Base-by-base conservation (phyloP, 2,888 invertebrate genomes). In the Xanthia icteritia region DNA sequence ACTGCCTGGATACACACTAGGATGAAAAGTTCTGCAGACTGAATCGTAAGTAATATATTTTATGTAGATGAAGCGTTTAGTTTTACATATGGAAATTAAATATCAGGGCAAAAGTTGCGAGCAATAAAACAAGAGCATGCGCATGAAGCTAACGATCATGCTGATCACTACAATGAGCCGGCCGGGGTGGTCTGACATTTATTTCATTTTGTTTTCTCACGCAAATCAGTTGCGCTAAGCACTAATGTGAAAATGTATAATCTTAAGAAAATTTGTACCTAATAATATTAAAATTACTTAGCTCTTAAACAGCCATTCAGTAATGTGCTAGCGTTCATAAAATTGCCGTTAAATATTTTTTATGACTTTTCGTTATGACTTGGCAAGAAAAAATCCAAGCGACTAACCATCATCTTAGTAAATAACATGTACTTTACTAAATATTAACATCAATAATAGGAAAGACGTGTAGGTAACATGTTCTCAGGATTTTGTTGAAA, bases 161-260 rank as follows among this genome's bases (percentile, higher is more conserved):
- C 60, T 68, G 20, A 60, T 27, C 31, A 54, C 54, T 27, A 48
- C 4, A 48, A 54, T 74, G n/a, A 54, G 36, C 9, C 71, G 45
- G 68, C 9, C 71, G 45, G 68, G 83, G 84, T 83, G 84, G 83
- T 81, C 83, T 23, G 4, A n/a, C 23, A 56, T 39, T 76, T 5
- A 76, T 31, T 78, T 15, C 15, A 74, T 58, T 61, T 69, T 20
- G 6, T 63, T 56, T 84, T 77, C 71, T 69, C 74, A 84, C 68
- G 54, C 56, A 84, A 80, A 83, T 84, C 15, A 69, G 68, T 48
- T 23, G n/a, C 48, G 11, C 51, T 13, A 17, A 4, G 42, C 60
- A 13, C 51, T 54, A 39, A 70, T 64, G 20, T 42, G 61, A 63
- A 69, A 83, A 76, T 74, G 68, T 39, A 48, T 31, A 74, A 65